These are phyloP conservation scores for Chanos chanos DNA, from an alignment of 2,797 vertebrate species.

Conservation along the genomic window DNA sequence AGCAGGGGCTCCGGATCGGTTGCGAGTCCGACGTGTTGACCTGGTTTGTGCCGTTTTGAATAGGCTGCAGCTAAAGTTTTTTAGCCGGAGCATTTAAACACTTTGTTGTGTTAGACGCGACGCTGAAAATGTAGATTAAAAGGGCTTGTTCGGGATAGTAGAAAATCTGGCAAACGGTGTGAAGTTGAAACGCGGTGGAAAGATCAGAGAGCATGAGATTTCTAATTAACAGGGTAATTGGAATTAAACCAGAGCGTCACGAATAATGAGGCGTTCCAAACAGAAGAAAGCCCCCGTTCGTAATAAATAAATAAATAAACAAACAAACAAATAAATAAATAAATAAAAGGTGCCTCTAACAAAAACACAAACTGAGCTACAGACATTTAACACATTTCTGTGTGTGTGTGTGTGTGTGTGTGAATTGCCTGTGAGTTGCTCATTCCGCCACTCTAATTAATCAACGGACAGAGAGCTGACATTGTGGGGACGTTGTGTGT, in stretches of 20 bases:
- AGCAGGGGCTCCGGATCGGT: no score
- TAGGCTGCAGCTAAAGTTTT: no score
- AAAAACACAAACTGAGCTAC: constrained; percentile 31
- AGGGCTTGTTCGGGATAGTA: constrained; percentile 31
- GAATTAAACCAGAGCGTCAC: constrained; percentile 66
- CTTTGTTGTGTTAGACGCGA: constrained; percentile 10
- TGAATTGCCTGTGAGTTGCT: no score
- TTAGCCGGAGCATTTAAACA: no score
- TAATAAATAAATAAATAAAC: constrained; percentile 12
- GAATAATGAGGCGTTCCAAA: constrained; percentile 58
- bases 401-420: constrained; percentile 10
- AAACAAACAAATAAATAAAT: constrained; percentile 5
- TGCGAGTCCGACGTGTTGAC: no score
- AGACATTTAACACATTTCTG: constrained; percentile 13
- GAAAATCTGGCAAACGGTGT: constrained; percentile 66
- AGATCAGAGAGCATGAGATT: constrained; percentile 69
- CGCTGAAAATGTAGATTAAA: no score
- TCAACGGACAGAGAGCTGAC: constrained; percentile 13
- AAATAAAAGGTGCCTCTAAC: constrained; percentile 20
- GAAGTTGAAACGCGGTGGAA: constrained; percentile 53
- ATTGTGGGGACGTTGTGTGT: constrained; percentile 18
- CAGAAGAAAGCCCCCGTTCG: constrained; percentile 39
- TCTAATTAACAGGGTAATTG: constrained; percentile 70
- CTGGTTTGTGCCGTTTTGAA: no score
- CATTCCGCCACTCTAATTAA: constrained; percentile 24